These are phyloP conservation scores for Cryptus armator DNA, from an alignment of 2,888 invertebrate species.

Conservation along the genomic window DNA sequence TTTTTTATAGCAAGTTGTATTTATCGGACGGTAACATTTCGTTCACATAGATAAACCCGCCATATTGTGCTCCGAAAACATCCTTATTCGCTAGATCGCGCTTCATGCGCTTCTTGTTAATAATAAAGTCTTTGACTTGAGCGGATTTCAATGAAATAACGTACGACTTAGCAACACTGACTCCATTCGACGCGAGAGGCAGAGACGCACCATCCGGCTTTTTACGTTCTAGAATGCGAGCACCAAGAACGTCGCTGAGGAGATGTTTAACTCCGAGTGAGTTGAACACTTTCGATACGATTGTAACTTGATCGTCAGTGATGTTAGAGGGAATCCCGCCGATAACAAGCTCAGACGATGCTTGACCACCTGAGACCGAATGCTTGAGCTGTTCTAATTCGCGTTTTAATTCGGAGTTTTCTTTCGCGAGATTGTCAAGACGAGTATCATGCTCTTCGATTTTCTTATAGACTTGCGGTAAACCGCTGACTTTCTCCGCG, in stretches of 20 bases:
- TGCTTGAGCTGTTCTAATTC: too few species aligned
- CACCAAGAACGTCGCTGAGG: background rate
- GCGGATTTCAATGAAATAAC: background rate
- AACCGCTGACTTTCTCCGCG: too few species aligned
- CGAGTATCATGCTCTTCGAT: too few species aligned
- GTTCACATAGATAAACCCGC: constrained; percentile 13
- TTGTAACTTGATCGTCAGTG: background rate
- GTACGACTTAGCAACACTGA: background rate
- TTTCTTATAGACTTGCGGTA: too few species aligned
- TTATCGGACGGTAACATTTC: constrained; percentile 8
- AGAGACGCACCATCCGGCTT: background rate
- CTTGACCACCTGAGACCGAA: too few species aligned
- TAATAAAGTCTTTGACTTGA: background rate
- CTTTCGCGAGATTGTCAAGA: too few species aligned
- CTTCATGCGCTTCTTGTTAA: background rate
- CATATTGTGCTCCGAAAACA: background rate
- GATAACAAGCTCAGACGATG: background rate
- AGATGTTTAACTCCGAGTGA: background rate
- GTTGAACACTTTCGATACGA: background rate
- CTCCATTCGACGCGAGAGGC: background rate
- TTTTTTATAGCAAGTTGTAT: background rate
- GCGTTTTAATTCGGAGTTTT: too few species aligned
- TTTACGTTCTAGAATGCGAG: background rate
- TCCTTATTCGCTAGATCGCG: background rate
- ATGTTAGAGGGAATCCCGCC: background rate